Evolutionary conservation across 1,140 invertebrate species (phyloP), one percentile per base, ranked within the genome.

Genomic region (Drosophila virilis): DNA sequence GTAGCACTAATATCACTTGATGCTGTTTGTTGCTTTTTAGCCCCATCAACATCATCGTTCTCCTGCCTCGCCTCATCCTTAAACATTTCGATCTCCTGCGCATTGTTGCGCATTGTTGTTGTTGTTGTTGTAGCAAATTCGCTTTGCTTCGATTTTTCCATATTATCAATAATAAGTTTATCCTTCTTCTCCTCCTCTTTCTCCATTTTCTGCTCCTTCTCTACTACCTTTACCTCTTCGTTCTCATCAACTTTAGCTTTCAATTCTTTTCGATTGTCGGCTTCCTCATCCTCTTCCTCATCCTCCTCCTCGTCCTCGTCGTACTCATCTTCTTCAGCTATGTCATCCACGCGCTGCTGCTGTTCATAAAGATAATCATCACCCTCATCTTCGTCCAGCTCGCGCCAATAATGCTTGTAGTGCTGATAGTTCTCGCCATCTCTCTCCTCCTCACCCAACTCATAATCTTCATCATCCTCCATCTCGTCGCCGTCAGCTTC

Each of bases 1-100:
- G 82, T 85, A 91, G 83, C 78, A 91, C 80, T 91, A 91, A 91
- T 91, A 91, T 91, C 89, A 91, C 89, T 85, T 85, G 85, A 90
- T 73, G 80, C 52, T 91, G 78, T 74, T 85, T 74, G 71, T 79
- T 77, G 69, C 78, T 52, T 73, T 40, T 54, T 59, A 60, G 78
- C 74, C 70, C 78, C 89, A 91, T 90, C 84, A 80, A 83, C 80
- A 88, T 91, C 71, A 77, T 83, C 80, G 51, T 74, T 64, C 22
- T 65, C 15, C 13, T 57, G 37, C 33, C 43, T 38, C 38, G 45
- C 37, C 40, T 73, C 54, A 45, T 65, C 40, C 28, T 50, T 50
- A 50, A 50, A 50, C 42, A 50, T 68, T 50, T 70, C 50, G 48
- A 61, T 76, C 59, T 83, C 80, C 68, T 86, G 83, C 84, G 79